These are phyloP conservation scores for Deroplatys truncata DNA, from an alignment of 2,888 invertebrate genomes.

Conservation along the genomic window DNA sequence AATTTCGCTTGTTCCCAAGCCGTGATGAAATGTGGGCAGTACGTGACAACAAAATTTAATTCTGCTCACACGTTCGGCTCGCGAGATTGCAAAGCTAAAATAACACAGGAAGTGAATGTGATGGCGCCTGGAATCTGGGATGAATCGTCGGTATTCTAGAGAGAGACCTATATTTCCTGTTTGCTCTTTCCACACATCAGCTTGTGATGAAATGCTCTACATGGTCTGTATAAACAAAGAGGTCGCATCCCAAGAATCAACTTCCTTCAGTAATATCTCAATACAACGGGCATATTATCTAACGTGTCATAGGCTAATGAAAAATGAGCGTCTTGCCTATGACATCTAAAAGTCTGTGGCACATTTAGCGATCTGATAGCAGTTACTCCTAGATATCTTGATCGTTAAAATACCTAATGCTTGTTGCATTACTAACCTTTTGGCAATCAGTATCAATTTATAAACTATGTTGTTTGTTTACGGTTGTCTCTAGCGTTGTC, in stretches of 20 bases:
- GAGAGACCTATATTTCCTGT: neutral
- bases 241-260: neutral
- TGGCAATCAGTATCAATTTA: too few species aligned
- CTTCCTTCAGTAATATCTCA: too few species aligned
- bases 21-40: neutral
- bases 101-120: neutral
- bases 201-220: neutral
- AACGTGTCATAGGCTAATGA: too few species aligned
- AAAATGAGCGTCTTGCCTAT: too few species aligned
- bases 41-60: neutral
- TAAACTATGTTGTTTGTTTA: too few species aligned
- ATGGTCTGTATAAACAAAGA: neutral
- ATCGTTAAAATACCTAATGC: too few species aligned
- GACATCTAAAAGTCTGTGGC: too few species aligned
- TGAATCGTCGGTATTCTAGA: neutral
- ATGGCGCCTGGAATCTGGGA: neutral
- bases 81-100: neutral
- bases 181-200: neutral
- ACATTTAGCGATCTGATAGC: too few species aligned
- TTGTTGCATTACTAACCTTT: too few species aligned
- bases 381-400: too few species aligned
- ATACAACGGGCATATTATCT: too few species aligned
- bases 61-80: neutral
- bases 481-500: too few species aligned
- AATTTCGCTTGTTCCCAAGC: neutral